These are phyloP conservation scores for Seriola dumerili DNA, from an alignment of 2,113 vertebrate species.

Conservation along the genomic window DNA sequence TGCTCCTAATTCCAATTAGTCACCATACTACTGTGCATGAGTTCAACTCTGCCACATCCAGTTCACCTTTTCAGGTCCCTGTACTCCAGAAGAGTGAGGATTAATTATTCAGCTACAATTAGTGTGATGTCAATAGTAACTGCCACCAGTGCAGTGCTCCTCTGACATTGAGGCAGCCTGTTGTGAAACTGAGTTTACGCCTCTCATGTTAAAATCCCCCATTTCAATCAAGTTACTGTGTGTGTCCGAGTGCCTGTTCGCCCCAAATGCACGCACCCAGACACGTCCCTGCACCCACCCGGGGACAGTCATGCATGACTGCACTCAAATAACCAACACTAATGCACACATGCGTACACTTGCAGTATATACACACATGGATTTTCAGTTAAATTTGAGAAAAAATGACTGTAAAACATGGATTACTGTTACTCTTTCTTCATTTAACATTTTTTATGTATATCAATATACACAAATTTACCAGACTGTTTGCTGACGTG, in stretches of 20 bases:
- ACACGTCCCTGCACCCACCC: conserved; percentile 12
- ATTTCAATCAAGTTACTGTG: conserved; percentile 58
- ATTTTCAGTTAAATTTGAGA: conserved; percentile 10
- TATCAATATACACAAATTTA: conserved; percentile 20
- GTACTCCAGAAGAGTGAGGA: conserved; percentile 58
- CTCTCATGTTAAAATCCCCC: conserved; percentile 68
- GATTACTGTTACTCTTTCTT: conserved; percentile 38
- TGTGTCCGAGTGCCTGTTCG: conserved; percentile 1
- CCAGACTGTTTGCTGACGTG: conserved; percentile 1
- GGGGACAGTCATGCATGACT: conserved; percentile 29
- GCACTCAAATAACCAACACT: conserved; percentile 36
- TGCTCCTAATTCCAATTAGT: conserved; percentile 61
- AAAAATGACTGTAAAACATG: conserved; percentile 35
- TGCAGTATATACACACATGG: conserved; percentile 3
- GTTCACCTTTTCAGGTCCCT: conserved; percentile 64
- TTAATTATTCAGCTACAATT: conserved; percentile 84
- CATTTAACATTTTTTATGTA: conserved; percentile 21
- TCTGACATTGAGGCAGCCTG: conserved; percentile 70
- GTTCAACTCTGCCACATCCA: conserved; percentile 52
- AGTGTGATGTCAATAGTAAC: conserved; percentile 82
- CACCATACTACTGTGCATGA: conserved; percentile 33
- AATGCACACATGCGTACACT: conserved; percentile 23
- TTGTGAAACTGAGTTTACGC: conserved; percentile 60
- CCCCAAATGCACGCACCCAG: background rate
- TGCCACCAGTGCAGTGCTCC: conserved; percentile 69